A percentile compares a stretch with the other conserved stretches of the same genome.
These are phyloP conservation scores for Hetaerina titia DNA, from an alignment of 2,888 invertebrate species.

Conservation along the genomic window DNA sequence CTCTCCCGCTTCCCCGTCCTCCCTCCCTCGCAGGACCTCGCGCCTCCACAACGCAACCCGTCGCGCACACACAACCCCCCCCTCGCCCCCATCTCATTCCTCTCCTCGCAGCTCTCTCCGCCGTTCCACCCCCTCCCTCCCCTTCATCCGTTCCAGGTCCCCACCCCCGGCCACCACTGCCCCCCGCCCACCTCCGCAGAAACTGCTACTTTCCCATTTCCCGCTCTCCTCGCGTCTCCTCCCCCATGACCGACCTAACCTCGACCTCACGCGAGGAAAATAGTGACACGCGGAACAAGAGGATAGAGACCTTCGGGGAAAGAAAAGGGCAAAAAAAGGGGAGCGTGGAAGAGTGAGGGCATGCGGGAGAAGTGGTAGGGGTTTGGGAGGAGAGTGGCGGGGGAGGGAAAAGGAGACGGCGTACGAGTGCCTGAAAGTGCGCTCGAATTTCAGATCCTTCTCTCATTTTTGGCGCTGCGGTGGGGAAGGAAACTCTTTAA, in stretches of 20 bases:
- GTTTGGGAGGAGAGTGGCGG: background rate
- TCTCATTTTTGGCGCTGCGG: background rate
- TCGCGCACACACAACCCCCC: conserved; percentile 68
- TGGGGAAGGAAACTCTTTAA: no score
- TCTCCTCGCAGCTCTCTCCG: conserved; percentile 29
- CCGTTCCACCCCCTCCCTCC: conserved; percentile 71
- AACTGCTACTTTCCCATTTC: conserved; percentile 16
- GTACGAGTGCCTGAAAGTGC: background rate
- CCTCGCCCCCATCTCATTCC: conserved; percentile 69
- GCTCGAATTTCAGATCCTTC: background rate
- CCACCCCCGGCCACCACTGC: background rate
- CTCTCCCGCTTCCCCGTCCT: background rate
- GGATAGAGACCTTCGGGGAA: conserved; percentile 43
- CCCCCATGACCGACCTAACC: background rate
- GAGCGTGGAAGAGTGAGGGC: background rate
- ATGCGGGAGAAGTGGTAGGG: background rate
- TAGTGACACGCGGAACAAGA: conserved; percentile 48
- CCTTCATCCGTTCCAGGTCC: conserved; percentile 44
- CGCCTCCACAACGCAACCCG: conserved; percentile 42
- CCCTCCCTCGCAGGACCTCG: background rate
- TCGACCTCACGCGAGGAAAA: conserved; percentile 8
- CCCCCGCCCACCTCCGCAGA: background rate
- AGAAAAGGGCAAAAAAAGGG: conserved; percentile 4
- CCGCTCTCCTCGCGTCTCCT: conserved; percentile 37
- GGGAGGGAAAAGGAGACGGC: background rate